Base-by-base conservation (phyloP, 2,797 vertebrate genomes). In the Pangasius mekongensis region DNA sequence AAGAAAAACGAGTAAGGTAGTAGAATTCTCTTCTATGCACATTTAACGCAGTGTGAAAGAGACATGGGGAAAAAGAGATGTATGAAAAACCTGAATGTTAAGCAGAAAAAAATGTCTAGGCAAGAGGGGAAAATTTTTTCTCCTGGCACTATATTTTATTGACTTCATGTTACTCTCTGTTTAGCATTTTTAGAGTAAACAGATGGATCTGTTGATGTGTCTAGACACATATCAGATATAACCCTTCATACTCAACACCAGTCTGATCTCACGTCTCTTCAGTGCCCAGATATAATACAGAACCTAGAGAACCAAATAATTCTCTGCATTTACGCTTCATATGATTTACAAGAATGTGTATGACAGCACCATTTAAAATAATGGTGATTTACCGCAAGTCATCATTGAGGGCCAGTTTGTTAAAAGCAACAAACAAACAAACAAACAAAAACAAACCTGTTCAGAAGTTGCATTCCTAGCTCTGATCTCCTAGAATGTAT, bases 21-120 rank as follows among this genome's bases (percentile, higher is more conserved):
- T 66, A 83, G 39, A 62, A 66, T 87, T 87, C 82, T 82, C 80
- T 86, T 87, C 33, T 77, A 76, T 58, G 54, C 86, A 84, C 77
- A 67, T 91, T 77, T 90, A 64, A 64, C 3, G 3, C 81, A 52
- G 62, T 36, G 20, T 88, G 71, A 71, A 86, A 83, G 39, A 76
- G 81, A 83, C 60, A 47, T 49, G 8, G 27, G 60, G 11, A 49
- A 78, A 58, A 86, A 22, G 33, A 71, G 66, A 58, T n/a, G 36
- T 60, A 67, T 66, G 47, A 66, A 86, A 69, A 77, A 33, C 74
- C 74, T 85, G 36, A 83, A 85, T 80, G 33, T 85, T 56, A 67
- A 88, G 39, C 11, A 27, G 2, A 60, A 52, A 60, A 52, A 82
- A 43, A 18, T 20, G 30, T 9, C 16, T 33, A n/a, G 76, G 13